Percentiles rank a stretch among this genome's conserved stretches.
Evolutionary conservation across 2,888 invertebrate genomes (phyloP).

Genomic region (Agrochola macilenta): DNA sequence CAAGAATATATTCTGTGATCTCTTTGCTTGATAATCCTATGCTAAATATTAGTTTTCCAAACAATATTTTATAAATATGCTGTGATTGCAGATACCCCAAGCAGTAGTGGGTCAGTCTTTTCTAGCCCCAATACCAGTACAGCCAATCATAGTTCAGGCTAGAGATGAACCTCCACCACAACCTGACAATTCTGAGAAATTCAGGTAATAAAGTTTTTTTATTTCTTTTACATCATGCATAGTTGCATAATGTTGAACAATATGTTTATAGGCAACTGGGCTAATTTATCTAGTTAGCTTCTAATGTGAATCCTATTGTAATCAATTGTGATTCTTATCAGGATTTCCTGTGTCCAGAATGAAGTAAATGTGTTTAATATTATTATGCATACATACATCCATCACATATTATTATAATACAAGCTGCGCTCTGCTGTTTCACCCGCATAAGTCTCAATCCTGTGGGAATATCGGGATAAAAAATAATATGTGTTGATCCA

Average conservation of each 20-base stretch:
- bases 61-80: background rate
- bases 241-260: constrained; percentile 8
- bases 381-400: background rate
- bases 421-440: no score
- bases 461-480: no score
- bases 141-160: constrained; percentile 75
- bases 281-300: background rate
- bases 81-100: constrained; percentile 45
- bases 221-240: no score
- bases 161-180: constrained; percentile 63
- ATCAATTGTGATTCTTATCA: constrained; percentile 8
- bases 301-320: background rate
- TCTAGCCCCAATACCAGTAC: constrained; percentile 68
- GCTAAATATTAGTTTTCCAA: background rate
- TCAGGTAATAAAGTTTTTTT: constrained; percentile 73
- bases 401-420: no score
- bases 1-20: background rate
- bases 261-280: background rate
- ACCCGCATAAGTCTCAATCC: no score
- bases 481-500: no score
- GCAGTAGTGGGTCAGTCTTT: constrained; percentile 12
- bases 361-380: background rate
- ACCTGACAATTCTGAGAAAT: constrained; percentile 76
- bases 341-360: background rate
- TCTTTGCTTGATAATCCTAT: background rate